Conservation (phyloP, 2,113 vertebrate species). For the Equus przewalskii region DNA sequence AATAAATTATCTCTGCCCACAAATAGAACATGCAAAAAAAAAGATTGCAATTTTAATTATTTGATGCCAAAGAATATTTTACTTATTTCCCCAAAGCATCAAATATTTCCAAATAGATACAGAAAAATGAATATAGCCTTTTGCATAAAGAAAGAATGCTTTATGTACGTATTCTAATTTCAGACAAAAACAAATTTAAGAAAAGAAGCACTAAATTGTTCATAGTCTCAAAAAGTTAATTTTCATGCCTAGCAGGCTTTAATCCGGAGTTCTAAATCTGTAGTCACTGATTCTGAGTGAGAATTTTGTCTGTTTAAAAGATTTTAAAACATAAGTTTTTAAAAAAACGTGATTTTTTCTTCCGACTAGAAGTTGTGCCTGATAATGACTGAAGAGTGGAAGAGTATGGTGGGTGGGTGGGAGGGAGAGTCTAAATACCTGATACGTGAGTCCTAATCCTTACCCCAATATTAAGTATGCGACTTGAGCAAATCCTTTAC, state of each 20-base stretch:
- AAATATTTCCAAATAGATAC: slow-evolving; percentile 19
- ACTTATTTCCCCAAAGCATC: not conserved
- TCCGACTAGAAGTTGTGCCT: not conserved
- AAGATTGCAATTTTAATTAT: slow-evolving; percentile 36
- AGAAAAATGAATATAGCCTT: slow-evolving; percentile 1
- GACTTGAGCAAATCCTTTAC: not conserved
- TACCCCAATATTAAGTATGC: not conserved
- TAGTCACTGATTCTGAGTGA: not conserved
- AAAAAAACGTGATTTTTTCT: slow-evolving; percentile 11
- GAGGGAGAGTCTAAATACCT: not conserved
- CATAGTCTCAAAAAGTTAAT: not conserved
- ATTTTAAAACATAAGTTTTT: slow-evolving; percentile 25
- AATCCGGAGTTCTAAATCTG: not conserved
- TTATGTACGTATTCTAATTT: slow-evolving; percentile 35
- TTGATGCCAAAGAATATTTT: slow-evolving; percentile 60
- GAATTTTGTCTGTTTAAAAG: slow-evolving; percentile 18
- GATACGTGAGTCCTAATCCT: not conserved
- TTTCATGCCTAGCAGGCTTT: not conserved
- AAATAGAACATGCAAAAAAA: not conserved
- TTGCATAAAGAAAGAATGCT: slow-evolving; percentile 9
- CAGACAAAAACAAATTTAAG: slow-evolving; percentile 54
- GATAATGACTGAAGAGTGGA: not conserved
- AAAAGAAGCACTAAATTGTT: not conserved
- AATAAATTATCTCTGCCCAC: slow-evolving; percentile 45
- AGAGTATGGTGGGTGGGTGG: not conserved